Percentiles rank a stretch among this genome's conserved stretches.
Evolutionary conservation across 2,113 vertebrate genomes (phyloP).

Genomic region (Eublepharis macularius): DNA sequence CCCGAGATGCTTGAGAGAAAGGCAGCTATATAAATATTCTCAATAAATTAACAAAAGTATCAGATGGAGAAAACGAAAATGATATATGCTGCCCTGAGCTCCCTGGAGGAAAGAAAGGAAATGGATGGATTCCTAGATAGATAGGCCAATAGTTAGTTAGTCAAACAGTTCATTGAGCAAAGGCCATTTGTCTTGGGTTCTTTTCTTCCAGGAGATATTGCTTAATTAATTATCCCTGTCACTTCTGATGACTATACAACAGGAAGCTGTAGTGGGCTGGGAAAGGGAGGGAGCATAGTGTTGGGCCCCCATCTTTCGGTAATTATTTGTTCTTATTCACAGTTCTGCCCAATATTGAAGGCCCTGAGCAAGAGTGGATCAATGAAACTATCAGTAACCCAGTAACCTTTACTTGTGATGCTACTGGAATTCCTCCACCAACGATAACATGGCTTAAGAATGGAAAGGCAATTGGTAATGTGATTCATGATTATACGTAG

Average conservation of each 20-base stretch:
- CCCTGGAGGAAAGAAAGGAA: too few species aligned
- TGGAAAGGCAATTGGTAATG: slow-evolving; percentile 83
- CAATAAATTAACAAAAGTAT: too few species aligned
- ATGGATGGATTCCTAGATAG: neutral
- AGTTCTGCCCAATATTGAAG: slow-evolving; percentile 93
- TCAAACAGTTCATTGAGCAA: neutral
- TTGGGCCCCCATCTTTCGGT: neutral
- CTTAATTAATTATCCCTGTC: neutral
- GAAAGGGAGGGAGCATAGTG: neutral
- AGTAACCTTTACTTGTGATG: slow-evolving; percentile 88
- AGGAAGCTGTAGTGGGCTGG: neutral
- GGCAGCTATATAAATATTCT: too few species aligned
- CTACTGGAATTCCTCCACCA: slow-evolving; percentile 91
- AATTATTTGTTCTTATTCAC: slow-evolving; percentile 41
- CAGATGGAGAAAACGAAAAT: too few species aligned
- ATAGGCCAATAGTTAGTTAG: neutral
- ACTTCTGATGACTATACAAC: neutral
- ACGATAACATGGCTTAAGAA: slow-evolving; percentile 89
- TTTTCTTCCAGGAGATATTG: neutral
- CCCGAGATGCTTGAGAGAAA: too few species aligned
- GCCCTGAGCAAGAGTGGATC: slow-evolving; percentile 77
- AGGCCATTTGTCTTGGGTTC: neutral
- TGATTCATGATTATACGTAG: neutral
- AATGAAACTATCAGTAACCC: slow-evolving; percentile 87
- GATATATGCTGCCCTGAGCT: too few species aligned